A percentile compares a stretch with the other conserved stretches of the same genome.
These are phyloP conservation scores for Tupiocoris notatus DNA, from an alignment of 2,888 invertebrate species.

Conservation along the genomic window DNA sequence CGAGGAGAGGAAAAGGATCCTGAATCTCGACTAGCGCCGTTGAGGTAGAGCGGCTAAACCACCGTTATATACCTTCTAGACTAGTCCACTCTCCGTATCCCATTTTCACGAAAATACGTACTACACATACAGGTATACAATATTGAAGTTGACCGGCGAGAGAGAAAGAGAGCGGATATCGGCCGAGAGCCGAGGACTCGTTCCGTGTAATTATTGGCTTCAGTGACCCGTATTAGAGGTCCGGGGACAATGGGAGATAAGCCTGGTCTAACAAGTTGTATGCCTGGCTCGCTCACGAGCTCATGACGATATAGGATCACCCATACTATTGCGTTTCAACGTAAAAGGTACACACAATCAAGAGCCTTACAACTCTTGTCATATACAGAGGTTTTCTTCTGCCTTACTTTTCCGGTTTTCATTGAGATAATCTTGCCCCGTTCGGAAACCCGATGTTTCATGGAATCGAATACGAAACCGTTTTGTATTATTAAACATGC, in stretches of 20 bases:
- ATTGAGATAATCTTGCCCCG: not conserved
- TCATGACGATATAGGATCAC: not conserved
- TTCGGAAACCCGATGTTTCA: no score
- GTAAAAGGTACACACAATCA: slow-evolving; percentile 14
- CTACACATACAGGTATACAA: not conserved
- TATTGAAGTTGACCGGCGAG: not conserved
- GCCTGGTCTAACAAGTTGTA: slow-evolving; percentile 40
- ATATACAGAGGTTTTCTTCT: slow-evolving; percentile 19
- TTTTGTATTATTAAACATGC: no score
- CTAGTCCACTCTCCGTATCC: not conserved
- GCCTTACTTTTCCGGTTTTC: not conserved
- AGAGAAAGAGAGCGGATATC: not conserved
- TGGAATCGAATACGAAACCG: no score
- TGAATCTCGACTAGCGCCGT: not conserved
- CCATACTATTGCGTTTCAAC: not conserved
- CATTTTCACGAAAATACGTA: not conserved
- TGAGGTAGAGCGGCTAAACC: not conserved
- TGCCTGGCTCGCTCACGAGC: not conserved
- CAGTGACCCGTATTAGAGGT: slow-evolving; percentile 41
- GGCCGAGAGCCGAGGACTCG: not conserved
- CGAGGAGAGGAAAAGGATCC: not conserved
- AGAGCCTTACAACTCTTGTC: slow-evolving; percentile 7
- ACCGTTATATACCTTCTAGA: not conserved
- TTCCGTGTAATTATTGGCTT: slow-evolving; percentile 41
- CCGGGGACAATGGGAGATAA: slow-evolving; percentile 42